These are phyloP conservation scores for Bombycilla garrulus DNA, from an alignment of 2,113 vertebrate species.

Conservation along the genomic window DNA sequence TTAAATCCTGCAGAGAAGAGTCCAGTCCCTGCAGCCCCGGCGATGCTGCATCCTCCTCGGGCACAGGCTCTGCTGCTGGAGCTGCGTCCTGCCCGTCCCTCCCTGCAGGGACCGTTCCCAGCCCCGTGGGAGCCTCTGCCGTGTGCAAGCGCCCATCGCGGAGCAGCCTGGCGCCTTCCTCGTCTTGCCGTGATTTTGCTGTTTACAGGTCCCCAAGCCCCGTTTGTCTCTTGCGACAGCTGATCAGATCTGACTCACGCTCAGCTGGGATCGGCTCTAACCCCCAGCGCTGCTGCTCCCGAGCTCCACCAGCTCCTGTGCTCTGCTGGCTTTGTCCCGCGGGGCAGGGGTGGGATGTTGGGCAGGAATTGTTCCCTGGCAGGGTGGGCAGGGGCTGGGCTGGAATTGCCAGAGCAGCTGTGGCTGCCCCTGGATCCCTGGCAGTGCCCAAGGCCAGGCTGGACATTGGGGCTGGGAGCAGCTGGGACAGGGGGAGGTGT, in stretches of 20 bases:
- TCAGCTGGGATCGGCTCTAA: background rate
- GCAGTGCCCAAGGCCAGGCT: background rate
- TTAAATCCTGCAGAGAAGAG: background rate
- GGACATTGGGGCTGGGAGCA: background rate
- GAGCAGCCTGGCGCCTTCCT: background rate
- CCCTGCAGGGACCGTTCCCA: accelerated
- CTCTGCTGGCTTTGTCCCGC: accelerated
- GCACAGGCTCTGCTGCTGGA: accelerated
- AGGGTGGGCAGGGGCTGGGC: background rate
- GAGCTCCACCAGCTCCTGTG: background rate
- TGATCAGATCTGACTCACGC: background rate
- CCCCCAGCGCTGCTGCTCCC: background rate
- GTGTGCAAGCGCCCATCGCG: accelerated
- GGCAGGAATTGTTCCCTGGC: background rate
- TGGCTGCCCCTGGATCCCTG: background rate
- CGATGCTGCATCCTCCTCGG: background rate
- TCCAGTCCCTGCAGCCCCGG: background rate
- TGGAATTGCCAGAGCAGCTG: background rate
- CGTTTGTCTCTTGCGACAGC: background rate
- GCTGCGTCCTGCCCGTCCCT: background rate
- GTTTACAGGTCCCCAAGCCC: accelerated
- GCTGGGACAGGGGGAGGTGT: background rate
- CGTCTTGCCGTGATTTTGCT: background rate
- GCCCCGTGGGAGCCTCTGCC: accelerated
- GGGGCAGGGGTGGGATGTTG: accelerated